Evolutionary conservation across 2,797 vertebrate genomes (phyloP).

Genomic region (Malurus leucopterus): DNA sequence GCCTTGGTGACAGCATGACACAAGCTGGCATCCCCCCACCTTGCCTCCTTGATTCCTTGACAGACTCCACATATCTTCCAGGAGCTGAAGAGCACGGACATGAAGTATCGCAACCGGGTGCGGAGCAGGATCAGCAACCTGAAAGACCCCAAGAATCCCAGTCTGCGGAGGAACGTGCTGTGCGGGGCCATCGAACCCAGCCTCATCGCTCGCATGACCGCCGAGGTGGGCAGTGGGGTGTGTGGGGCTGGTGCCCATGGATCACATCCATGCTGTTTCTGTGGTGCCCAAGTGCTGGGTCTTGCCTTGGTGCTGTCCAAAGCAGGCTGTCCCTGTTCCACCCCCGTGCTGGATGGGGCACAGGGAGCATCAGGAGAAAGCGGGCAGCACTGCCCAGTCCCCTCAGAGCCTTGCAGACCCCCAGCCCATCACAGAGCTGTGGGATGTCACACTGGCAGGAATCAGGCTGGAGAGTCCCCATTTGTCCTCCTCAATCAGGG

Average conservation of each 20-base stretch:
- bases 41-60: slow-evolving; percentile 57
- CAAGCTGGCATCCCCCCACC: neutral
- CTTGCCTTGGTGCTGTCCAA: neutral
- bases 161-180: slow-evolving; percentile 89
- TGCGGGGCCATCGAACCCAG: slow-evolving; percentile 80
- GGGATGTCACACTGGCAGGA: neutral
- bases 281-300: neutral
- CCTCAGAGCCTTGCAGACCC: neutral
- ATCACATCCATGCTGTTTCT: neutral
- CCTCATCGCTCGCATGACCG: slow-evolving; percentile 90
- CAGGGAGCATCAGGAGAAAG: fast-evolving
- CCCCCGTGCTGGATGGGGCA: neutral
- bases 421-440: neutral
- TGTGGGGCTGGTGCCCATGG: fast-evolving
- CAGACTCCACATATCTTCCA: slow-evolving; percentile 88
- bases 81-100: slow-evolving; percentile 90
- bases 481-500: neutral
- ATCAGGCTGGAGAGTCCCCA: neutral
- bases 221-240: slow-evolving; percentile 77
- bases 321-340: neutral
- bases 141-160: slow-evolving; percentile 94
- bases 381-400: neutral
- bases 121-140: slow-evolving; percentile 97
- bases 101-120: slow-evolving; percentile 97
- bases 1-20: neutral